Evolutionary conservation across 23 tunicate species (phyloP).

Genomic region (Styela plicata): DNA sequence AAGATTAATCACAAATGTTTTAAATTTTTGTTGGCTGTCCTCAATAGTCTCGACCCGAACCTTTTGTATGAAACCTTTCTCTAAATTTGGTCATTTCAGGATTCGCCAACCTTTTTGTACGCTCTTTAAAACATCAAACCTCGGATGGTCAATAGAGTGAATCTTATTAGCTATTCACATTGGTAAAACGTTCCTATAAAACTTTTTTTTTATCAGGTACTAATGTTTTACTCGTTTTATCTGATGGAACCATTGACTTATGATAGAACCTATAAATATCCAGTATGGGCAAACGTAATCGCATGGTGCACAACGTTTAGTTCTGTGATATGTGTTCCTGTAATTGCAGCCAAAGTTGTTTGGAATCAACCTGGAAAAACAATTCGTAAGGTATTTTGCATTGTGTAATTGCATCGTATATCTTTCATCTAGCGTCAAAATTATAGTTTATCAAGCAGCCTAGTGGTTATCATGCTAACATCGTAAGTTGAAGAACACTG

Average conservation of each 20-base stretch:
- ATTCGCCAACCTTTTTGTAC: too few species aligned
- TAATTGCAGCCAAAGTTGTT: background rate
- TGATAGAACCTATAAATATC: background rate
- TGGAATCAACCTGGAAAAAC: background rate
- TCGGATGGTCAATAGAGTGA: too few species aligned
- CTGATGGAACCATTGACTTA: background rate
- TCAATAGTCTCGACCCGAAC: background rate
- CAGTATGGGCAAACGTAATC: background rate
- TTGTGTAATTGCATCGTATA: too few species aligned
- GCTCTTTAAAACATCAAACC: too few species aligned
- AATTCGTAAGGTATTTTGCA: background rate
- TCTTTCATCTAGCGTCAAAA: too few species aligned
- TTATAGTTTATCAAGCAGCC: too few species aligned
- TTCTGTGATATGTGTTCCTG: background rate
- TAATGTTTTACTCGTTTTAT: constrained; percentile 6
- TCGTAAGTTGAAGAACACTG: too few species aligned
- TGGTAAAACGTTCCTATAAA: too few species aligned
- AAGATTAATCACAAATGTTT: too few species aligned
- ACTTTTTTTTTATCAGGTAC: background rate
- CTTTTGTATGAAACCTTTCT: background rate
- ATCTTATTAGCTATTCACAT: too few species aligned
- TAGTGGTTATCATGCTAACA: too few species aligned
- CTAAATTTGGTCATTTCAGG: background rate
- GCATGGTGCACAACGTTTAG: constrained; percentile 5
- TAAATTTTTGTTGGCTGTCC: too few species aligned